Evolutionary conservation across 2,888 invertebrate genomes (phyloP).

Genomic region (Coelinius sp.): DNA sequence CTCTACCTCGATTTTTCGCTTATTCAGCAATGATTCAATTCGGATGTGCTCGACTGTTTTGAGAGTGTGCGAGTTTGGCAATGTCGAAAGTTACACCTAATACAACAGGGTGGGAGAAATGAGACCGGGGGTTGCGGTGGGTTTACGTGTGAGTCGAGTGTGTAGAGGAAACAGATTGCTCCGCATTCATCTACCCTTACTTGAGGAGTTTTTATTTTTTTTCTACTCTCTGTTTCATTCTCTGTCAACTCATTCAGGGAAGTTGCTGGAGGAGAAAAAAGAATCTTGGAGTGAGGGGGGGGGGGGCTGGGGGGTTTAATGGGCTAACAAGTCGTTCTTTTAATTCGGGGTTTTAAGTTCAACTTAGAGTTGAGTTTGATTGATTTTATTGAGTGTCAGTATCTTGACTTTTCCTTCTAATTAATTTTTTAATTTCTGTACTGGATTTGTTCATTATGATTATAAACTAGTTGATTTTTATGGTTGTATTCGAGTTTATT

Average conservation of each 20-base stretch:
- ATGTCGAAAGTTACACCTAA: constrained; percentile 12
- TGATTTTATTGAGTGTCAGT: background rate
- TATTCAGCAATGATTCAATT: constrained; percentile 72
- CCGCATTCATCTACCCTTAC: constrained; percentile 59
- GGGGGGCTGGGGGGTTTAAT: constrained; percentile 54
- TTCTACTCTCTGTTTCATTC: constrained; percentile 71
- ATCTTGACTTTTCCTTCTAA: no score
- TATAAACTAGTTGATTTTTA: no score
- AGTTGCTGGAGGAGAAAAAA: constrained; percentile 41
- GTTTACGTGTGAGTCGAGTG: constrained; percentile 52
- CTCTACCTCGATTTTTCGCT: constrained; percentile 66
- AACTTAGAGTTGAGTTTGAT: background rate
- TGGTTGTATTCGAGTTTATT: no score
- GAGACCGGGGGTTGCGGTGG: constrained; percentile 32
- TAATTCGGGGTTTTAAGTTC: constrained; percentile 56
- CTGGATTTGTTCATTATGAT: no score
- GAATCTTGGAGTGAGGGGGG: constrained; percentile 36
- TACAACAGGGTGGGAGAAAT: constrained; percentile 22
- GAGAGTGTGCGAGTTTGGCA: constrained; percentile 45
- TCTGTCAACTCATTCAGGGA: constrained; percentile 42
- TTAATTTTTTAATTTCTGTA: no score
- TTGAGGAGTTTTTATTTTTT: constrained; percentile 60
- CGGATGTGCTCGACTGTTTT: constrained; percentile 54
- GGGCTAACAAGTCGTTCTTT: constrained; percentile 67
- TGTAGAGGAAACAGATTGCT: constrained; percentile 67